Conservation (phyloP, 2,797 vertebrate species). For the Coluber constrictor region DNA sequence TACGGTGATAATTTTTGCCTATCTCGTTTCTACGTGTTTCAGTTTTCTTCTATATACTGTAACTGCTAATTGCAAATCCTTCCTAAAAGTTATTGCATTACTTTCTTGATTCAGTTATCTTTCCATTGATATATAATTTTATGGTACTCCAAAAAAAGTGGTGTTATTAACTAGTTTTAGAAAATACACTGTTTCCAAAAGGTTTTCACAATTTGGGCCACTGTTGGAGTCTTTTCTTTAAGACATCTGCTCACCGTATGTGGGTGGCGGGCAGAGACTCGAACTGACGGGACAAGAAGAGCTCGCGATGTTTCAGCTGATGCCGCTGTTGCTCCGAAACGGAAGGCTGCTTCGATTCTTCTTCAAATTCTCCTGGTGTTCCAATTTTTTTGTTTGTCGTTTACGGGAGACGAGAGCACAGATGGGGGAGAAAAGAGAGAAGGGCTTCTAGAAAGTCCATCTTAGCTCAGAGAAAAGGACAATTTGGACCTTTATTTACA, state of each 20-base stretch:
- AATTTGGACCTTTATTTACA: neutral
- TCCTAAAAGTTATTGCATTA: no score
- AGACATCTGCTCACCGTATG: slow-evolving; percentile 77
- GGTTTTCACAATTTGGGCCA: no score
- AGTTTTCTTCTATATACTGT: no score
- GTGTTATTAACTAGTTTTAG: no score
- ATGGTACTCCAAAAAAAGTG: no score
- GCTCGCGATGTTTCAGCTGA: slow-evolving; percentile 92
- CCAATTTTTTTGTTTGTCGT: slow-evolving; percentile 52
- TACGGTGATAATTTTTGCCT: no score
- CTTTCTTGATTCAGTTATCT: no score
- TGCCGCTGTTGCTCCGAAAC: slow-evolving; percentile 88
- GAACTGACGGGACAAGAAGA: slow-evolving; percentile 91
- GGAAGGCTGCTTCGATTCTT: slow-evolving; percentile 91
- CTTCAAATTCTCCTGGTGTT: slow-evolving; percentile 84
- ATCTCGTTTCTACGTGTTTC: no score
- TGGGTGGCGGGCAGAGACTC: slow-evolving; percentile 92
- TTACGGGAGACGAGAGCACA: neutral
- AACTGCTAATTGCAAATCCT: no score
- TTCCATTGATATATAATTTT: no score
- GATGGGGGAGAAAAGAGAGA: neutral
- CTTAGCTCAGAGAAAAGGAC: no score
- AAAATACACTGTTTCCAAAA: no score
- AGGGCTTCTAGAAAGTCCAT: neutral
- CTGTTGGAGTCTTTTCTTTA: neutral